Base-by-base conservation (phyloP, 2,888 invertebrate species). In the Erpobdella octoculata region DNA sequence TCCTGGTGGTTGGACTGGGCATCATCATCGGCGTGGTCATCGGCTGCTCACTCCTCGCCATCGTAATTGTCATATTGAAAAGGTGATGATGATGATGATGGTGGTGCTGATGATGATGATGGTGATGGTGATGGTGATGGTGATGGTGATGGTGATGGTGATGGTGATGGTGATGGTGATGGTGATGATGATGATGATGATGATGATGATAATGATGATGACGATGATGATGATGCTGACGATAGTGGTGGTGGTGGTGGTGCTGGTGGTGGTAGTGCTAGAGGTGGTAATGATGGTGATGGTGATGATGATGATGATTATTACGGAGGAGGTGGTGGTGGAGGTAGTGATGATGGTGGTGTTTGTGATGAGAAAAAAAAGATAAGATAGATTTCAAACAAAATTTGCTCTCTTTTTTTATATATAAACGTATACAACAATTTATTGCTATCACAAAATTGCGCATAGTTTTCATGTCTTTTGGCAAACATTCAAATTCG, bases 1-100 rank as follows among this genome's bases (percentile, higher is more conserved):
- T 73, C 31, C 64, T 72, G 33, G 73, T 73, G 12, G 61, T 67
- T 21, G 68, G 66, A 5, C 62, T 73, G 25, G 73, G 73, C n/a
- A 48, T 73, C n/a, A 64, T 72, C 8, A 67, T 73, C 15, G 73
- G 73, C 25, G 66, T 73, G 21, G 53, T 72, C 46, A 72, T 72
- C 33, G 73, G 73, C 28, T 67, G 71, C 35, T 72, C 71, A 31
- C 58, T 73, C 41, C 69, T 73, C 5, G 46, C 69, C 35, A 35
- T 73, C 31, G 72, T 72, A 21, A 72, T 73, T 35, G 48, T 73
- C n/a, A 58, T 71, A 9, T 33, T 73, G 33, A 73, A 72, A 64
- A 66, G 70, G 73, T 73, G 21, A 18, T 25, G 46, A 38, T 12
- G 25, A 61, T 18, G 18, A 15, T 15, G 46, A 46, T 12, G 62